A percentile compares a stretch with the other conserved stretches of the same genome.
These are phyloP conservation scores for Philereme vetulata DNA, from an alignment of 2,888 invertebrate genomes.

Conservation along the genomic window DNA sequence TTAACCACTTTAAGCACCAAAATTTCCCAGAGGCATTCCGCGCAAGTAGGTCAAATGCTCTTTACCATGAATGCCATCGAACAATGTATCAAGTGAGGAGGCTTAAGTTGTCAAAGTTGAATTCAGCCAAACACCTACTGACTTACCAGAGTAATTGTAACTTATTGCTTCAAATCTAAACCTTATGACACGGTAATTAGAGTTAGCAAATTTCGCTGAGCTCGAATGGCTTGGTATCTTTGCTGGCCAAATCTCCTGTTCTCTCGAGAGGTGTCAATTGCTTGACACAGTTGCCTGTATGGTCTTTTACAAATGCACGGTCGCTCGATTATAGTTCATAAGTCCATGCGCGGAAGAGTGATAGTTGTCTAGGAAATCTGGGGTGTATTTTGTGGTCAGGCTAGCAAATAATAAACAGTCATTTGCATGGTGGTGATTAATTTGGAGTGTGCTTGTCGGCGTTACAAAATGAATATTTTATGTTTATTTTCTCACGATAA, in stretches of 20 bases:
- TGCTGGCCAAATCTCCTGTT: constrained; percentile 53
- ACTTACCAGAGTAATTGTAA: constrained; percentile 14
- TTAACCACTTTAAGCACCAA: constrained; percentile 39
- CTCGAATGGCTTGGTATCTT: constrained; percentile 36
- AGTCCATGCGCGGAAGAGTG: constrained; percentile 19
- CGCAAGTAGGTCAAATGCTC: constrained; percentile 50
- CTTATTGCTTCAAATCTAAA: constrained; percentile 18
- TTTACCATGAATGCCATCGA: constrained; percentile 43
- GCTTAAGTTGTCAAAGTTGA: constrained; percentile 58
- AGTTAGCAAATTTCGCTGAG: background rate
- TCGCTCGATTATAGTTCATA: constrained; percentile 38
- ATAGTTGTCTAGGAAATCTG: constrained; percentile 10
- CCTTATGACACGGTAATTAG: constrained; percentile 24
- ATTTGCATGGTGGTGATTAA: constrained; percentile 38
- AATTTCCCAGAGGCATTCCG: constrained; percentile 52
- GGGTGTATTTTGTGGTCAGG: constrained; percentile 32
- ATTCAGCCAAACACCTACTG: constrained; percentile 47
- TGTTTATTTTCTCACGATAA: constrained; percentile 39
- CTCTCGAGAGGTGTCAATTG: constrained; percentile 60
- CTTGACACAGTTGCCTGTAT: constrained; percentile 52
- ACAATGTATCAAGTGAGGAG: constrained; percentile 52
- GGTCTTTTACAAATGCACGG: constrained; percentile 32
- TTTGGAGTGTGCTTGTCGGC: constrained; percentile 38
- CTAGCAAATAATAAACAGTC: constrained; percentile 37
- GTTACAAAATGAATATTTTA: constrained; percentile 33